These are phyloP conservation scores for Machimus rusticus DNA, from an alignment of 2,888 invertebrate species.

Conservation along the genomic window DNA sequence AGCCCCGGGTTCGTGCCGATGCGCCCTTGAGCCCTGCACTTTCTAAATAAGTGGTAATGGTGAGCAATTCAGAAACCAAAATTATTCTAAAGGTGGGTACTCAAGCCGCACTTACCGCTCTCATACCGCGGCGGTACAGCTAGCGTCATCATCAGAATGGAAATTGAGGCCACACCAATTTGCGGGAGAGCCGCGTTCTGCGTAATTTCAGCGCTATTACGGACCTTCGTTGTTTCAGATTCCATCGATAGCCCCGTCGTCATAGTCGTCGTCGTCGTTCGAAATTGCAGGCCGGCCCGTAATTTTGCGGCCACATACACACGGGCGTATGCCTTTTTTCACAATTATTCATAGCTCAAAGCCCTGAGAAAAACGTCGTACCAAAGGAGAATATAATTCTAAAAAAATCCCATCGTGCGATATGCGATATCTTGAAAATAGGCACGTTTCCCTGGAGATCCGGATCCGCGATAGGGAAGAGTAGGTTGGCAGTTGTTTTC, in stretches of 20 bases:
- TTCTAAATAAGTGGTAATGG: background rate
- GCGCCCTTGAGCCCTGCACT: background rate
- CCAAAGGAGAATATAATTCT: background rate
- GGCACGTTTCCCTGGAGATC: too few relatives aligned
- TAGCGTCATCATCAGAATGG: background rate
- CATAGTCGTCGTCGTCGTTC: background rate
- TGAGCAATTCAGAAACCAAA: background rate
- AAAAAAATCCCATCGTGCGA: too few relatives aligned
- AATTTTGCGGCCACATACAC: background rate
- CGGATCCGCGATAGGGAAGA: too few relatives aligned
- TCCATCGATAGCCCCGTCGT: background rate
- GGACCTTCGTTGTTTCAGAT: background rate
- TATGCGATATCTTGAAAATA: too few relatives aligned
- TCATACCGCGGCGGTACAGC: background rate
- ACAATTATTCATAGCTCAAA: background rate
- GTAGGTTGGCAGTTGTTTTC: too few relatives aligned
- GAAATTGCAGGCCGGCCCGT: background rate
- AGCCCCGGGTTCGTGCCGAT: background rate
- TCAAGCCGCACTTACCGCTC: background rate
- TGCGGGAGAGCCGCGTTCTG: background rate
- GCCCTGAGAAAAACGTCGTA: background rate
- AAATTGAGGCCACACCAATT: constrained; percentile 28
- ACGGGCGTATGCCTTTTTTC: background rate
- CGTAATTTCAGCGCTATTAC: constrained; percentile 20
- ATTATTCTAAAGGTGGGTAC: background rate